These are phyloP conservation scores for Campoplex capitator DNA, from an alignment of 2,888 invertebrate species.

Conservation along the genomic window DNA sequence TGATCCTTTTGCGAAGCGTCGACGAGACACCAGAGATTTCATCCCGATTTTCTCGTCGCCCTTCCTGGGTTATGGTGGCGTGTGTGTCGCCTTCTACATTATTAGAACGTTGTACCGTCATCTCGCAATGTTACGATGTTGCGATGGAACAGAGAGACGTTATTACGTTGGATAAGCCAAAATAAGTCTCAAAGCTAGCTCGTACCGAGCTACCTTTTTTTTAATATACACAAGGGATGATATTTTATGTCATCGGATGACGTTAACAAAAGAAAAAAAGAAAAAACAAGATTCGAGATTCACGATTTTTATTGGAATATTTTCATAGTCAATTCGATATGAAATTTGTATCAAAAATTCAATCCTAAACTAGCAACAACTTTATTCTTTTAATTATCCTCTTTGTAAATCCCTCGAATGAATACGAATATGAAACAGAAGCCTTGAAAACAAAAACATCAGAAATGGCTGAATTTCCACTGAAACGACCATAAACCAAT, in stretches of 20 bases:
- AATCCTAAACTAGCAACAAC: too few relatives aligned
- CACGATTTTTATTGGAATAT: not conserved
- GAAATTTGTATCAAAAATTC: not conserved
- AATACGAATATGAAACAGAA: too few relatives aligned
- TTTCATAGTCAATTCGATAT: not conserved
- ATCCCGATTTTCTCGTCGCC: slow-evolving; percentile 46
- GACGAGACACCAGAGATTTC: slow-evolving; percentile 45
- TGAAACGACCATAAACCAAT: too few relatives aligned
- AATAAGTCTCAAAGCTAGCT: slow-evolving; percentile 28
- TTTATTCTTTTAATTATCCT: too few relatives aligned
- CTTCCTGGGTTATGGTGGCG: slow-evolving; percentile 20
- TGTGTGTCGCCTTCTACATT: slow-evolving; percentile 37
- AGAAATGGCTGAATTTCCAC: too few relatives aligned
- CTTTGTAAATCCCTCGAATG: too few relatives aligned
- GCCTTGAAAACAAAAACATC: too few relatives aligned
- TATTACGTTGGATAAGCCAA: slow-evolving; percentile 54
- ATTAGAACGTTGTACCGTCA: slow-evolving; percentile 55
- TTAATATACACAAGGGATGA: slow-evolving; percentile 47
- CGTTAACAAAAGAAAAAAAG: not conserved
- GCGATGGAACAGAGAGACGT: slow-evolving; percentile 32
- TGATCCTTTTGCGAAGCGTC: slow-evolving; percentile 47
- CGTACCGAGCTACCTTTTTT: slow-evolving; percentile 29
- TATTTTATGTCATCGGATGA: slow-evolving; percentile 30
- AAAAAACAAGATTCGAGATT: not conserved
- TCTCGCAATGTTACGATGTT: slow-evolving; percentile 54